Conservation (phyloP, 2,888 invertebrate genomes). For the Lampropteryx suffumata region DNA sequence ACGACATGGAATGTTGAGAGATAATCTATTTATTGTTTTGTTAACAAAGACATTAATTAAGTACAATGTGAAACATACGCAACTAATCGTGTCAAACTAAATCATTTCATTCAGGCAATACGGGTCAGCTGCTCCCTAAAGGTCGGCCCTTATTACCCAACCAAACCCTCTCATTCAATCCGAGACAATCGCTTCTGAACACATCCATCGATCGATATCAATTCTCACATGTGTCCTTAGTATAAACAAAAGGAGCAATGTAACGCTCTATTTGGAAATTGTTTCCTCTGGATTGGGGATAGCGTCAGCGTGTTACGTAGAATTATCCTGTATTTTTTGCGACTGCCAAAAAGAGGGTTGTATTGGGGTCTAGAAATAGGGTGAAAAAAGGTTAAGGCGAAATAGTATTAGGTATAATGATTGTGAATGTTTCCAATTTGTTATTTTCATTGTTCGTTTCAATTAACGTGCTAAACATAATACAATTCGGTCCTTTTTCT, state of each 20-base stretch:
- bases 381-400: slow-evolving; percentile 23
- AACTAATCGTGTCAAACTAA: slow-evolving; percentile 9
- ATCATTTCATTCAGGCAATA: slow-evolving; percentile 18
- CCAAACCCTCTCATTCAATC: slow-evolving; percentile 37
- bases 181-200: slow-evolving; percentile 45
- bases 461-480: too few relatives aligned
- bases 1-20: too few relatives aligned
- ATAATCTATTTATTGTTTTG: too few relatives aligned
- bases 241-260: slow-evolving; percentile 54
- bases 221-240: slow-evolving; percentile 43
- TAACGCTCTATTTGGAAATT: slow-evolving; percentile 44
- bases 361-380: slow-evolving; percentile 17
- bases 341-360: background rate
- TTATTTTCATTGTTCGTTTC: background rate
- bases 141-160: slow-evolving; percentile 27
- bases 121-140: slow-evolving; percentile 13
- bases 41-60: too few relatives aligned
- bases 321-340: slow-evolving; percentile 22
- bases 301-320: slow-evolving; percentile 29
- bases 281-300: slow-evolving; percentile 32
- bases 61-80: background rate
- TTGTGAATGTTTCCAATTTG: slow-evolving; percentile 11
- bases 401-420: slow-evolving; percentile 10
- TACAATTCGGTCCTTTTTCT: too few relatives aligned
- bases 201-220: slow-evolving; percentile 51